Evolutionary conservation across 2,113 vertebrate genomes (phyloP).

Genomic region (Nibea coibor): DNA sequence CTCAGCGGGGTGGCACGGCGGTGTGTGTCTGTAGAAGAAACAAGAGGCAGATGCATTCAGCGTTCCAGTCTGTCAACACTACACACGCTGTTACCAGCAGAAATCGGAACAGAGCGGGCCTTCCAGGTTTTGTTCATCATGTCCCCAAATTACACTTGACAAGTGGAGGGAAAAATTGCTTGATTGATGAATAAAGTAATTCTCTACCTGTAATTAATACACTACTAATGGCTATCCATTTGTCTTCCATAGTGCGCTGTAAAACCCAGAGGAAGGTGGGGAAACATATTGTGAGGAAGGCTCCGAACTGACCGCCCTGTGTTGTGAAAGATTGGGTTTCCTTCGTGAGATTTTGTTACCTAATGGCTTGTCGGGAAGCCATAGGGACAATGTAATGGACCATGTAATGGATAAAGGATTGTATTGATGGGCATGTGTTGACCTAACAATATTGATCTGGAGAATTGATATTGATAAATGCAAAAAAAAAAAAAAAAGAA

Average conservation of each 20-base stretch:
- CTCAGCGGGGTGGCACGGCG: constrained; percentile 64
- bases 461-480: constrained; percentile 70
- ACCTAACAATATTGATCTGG: constrained; percentile 71
- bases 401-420: constrained; percentile 78
- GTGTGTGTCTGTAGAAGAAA: constrained; percentile 56
- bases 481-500: constrained; percentile 26
- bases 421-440: constrained; percentile 78
- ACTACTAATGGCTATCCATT: constrained; percentile 80
- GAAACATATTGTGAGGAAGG: constrained; percentile 43
- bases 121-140: constrained; percentile 72
- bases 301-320: constrained; percentile 60
- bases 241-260: constrained; percentile 63
- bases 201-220: constrained; percentile 86
- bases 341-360: constrained; percentile 75
- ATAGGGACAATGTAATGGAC: constrained; percentile 78
- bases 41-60: constrained; percentile 73
- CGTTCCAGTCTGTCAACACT: constrained; percentile 75
- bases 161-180: constrained; percentile 74
- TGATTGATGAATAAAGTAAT: constrained; percentile 85
- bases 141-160: constrained; percentile 81
- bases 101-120: constrained; percentile 70
- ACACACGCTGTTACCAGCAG: constrained; percentile 71
- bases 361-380: constrained; percentile 76
- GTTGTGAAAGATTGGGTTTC: constrained; percentile 70
- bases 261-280: constrained; percentile 63